Evolutionary conservation across 2,113 vertebrate species (phyloP).

Genomic region (Nycticorax nycticorax): DNA sequence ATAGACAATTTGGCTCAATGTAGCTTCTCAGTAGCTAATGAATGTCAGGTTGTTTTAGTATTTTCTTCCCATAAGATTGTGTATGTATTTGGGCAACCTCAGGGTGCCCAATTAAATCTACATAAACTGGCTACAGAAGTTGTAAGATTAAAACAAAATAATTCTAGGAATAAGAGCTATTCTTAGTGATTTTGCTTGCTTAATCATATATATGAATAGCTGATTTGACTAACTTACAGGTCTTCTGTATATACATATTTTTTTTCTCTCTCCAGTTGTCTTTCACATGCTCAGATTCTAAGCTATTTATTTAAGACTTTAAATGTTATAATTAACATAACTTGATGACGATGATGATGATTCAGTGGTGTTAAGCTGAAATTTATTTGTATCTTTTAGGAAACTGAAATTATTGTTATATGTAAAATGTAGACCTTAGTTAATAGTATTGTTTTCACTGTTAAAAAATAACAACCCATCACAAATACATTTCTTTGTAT

Average conservation of each 20-base stretch:
- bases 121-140: background rate
- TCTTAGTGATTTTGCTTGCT: background rate
- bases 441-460: background rate
- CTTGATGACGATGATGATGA: background rate
- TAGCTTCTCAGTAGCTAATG: conserved; percentile 34
- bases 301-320: background rate
- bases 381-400: background rate
- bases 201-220: background rate
- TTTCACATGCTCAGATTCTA: background rate
- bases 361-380: background rate
- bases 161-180: background rate
- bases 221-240: background rate
- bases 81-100: conserved; percentile 10
- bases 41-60: background rate
- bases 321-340: background rate
- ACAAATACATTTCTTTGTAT: background rate
- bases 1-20: conserved; percentile 17
- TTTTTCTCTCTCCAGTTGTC: background rate
- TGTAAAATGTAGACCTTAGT: background rate
- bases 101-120: conserved; percentile 40
- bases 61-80: background rate
- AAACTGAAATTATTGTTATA: background rate
- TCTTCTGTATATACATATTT: background rate
- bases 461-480: background rate
- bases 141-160: background rate